phyloP scores from a whole-genome alignment of 2,797 vertebrate species.

The Cygnus olor region DNA sequence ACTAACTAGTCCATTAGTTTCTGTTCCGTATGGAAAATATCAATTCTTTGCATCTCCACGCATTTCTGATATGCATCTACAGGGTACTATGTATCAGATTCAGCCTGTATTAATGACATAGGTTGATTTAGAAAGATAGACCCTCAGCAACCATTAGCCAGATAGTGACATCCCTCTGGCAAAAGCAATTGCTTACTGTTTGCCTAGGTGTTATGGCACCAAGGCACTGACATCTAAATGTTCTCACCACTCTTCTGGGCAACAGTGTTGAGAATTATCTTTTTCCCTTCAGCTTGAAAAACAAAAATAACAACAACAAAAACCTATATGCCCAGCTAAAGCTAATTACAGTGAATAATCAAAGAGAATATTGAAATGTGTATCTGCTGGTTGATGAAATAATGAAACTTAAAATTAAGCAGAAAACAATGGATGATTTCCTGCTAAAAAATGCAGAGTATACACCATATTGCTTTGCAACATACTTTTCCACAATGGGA shows the following conservation, averaged over 20 bases:
- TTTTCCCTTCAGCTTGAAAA: background rate
- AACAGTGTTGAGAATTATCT: background rate
- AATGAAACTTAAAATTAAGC: background rate
- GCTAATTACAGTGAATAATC: background rate
- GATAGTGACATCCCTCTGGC: background rate
- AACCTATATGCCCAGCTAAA: background rate
- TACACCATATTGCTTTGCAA: background rate
- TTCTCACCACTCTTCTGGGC: background rate
- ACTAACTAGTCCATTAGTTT: background rate
- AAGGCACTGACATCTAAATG: background rate
- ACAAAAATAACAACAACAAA: background rate
- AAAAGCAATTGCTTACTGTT: background rate
- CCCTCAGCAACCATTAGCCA: background rate
- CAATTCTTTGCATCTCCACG: background rate
- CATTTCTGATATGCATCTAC: background rate
- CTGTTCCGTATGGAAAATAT: background rate
- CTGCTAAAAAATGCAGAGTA: background rate
- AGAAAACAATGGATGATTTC: background rate
- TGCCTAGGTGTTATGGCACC: background rate
- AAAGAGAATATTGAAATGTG: background rate
- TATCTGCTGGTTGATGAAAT: background rate
- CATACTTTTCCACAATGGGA: background rate
- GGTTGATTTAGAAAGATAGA: background rate
- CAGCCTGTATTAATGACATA: background rate
- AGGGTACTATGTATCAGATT: background rate